A percentile compares a stretch with the other conserved stretches of the same genome.
These are phyloP conservation scores for Lordiphosa andalusiaca DNA, from an alignment of 2,888 invertebrate genomes.

Conservation along the genomic window DNA sequence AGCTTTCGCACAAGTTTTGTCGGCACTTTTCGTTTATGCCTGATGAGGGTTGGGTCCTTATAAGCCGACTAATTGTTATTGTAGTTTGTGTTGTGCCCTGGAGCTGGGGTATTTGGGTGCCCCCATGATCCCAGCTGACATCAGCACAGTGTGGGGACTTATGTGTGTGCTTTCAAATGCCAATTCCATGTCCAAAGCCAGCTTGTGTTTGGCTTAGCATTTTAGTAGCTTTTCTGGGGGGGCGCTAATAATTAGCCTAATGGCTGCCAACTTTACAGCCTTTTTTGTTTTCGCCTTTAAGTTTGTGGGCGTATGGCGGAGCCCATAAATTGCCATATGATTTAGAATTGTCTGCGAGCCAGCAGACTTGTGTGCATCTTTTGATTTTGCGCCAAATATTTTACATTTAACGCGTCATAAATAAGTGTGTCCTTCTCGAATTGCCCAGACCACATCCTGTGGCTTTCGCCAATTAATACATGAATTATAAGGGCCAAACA, in stretches of 20 bases:
- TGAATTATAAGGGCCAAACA: constrained; percentile 67
- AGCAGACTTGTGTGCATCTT: constrained; percentile 29
- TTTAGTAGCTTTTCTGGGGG: constrained; percentile 11
- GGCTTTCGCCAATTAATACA: constrained; percentile 69
- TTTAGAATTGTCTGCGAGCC: constrained; percentile 36
- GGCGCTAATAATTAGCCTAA: constrained; percentile 62
- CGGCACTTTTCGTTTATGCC: constrained; percentile 42
- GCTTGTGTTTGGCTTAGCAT: constrained; percentile 18
- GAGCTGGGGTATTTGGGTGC: constrained; percentile 17
- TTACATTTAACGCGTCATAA: constrained; percentile 64
- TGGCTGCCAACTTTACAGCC: constrained; percentile 48
- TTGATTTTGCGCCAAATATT: constrained; percentile 68
- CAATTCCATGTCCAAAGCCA: constrained; percentile 21
- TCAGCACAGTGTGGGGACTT: constrained; percentile 14
- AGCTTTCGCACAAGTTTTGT: constrained; percentile 58
- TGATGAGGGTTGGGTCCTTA: constrained; percentile 55
- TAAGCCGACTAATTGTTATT: constrained; percentile 66
- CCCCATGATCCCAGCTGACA: constrained; percentile 39
- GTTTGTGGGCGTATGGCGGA: constrained; percentile 33
- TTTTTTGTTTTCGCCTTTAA: constrained; percentile 15
- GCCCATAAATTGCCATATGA: constrained; percentile 57
- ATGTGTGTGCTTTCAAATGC: constrained; percentile 43
- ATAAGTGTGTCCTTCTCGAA: constrained; percentile 41
- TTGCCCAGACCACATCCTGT: constrained; percentile 21
- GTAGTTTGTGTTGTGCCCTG: constrained; percentile 37